A percentile compares a stretch with the other conserved stretches of the same genome.
phyloP scores from a whole-genome alignment of 2,888 invertebrate species.

The Ochropleura leucogaster region DNA sequence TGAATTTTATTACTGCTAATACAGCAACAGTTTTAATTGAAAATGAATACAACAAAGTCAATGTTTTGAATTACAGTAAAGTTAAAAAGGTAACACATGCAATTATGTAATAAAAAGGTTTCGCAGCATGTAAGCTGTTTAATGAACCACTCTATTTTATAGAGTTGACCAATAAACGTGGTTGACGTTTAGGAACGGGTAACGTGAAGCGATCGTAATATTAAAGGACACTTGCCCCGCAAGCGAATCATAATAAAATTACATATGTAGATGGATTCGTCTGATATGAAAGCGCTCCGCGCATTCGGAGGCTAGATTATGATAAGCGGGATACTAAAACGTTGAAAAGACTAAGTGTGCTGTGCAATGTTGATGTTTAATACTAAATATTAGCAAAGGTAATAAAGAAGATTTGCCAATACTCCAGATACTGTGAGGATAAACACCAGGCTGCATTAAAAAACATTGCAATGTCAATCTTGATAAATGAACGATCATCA shows the following conservation, averaged over 20 bases:
- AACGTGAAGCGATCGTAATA: constrained; percentile 76
- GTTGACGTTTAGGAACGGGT: constrained; percentile 76
- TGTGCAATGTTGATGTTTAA: constrained; percentile 58
- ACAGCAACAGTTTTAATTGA: constrained; percentile 74
- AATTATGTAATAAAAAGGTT: constrained; percentile 85
- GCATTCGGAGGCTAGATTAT: constrained; percentile 70
- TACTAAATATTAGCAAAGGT: constrained; percentile 37
- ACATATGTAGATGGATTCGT: constrained; percentile 81
- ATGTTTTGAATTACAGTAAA: constrained; percentile 71
- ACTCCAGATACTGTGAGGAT: constrained; percentile 28
- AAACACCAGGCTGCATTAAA: constrained; percentile 35
- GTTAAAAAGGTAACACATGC: constrained; percentile 75
- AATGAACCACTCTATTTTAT: constrained; percentile 87
- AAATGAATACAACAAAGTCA: constrained; percentile 74
- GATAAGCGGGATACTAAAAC: constrained; percentile 71
- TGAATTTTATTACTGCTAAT: constrained; percentile 76
- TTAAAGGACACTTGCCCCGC: constrained; percentile 86
- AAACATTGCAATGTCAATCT: constrained; percentile 41
- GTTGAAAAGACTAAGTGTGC: constrained; percentile 70
- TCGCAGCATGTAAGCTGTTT: constrained; percentile 77
- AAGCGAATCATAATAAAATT: constrained; percentile 82
- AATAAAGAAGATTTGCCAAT: constrained; percentile 50
- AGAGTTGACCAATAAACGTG: constrained; percentile 82
- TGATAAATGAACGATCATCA: constrained; percentile 29
- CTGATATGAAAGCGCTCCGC: constrained; percentile 71